These are phyloP conservation scores for Peucedramus taeniatus DNA, from an alignment of 2,113 vertebrate species.

Conservation along the genomic window DNA sequence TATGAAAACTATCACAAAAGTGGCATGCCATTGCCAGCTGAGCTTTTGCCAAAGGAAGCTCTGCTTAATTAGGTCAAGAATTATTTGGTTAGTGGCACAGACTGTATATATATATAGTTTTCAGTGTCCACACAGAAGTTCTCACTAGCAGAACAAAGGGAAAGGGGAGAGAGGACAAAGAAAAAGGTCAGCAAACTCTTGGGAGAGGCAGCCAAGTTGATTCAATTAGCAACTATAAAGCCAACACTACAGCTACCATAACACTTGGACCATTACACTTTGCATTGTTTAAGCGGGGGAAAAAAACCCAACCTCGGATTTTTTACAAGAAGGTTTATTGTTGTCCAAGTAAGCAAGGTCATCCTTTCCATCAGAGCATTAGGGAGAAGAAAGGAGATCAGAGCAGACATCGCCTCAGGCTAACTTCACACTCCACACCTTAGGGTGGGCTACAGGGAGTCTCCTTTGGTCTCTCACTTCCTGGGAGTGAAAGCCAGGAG, in stretches of 20 bases:
- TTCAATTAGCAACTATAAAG: not conserved
- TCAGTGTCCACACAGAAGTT: not conserved
- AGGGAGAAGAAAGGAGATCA: not conserved
- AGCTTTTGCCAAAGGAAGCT: slow-evolving; percentile 24
- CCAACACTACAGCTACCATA: not conserved
- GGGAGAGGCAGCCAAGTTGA: not conserved
- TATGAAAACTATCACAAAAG: slow-evolving; percentile 5
- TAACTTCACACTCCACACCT: not conserved
- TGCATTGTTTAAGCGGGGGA: not conserved
- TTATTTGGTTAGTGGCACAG: not conserved
- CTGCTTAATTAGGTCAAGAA: not conserved
- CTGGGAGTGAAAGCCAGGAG: slow-evolving; percentile 25
- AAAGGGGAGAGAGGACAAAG: not conserved
- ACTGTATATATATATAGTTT: not conserved
- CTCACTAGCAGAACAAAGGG: not conserved
- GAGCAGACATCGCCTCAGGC: not conserved
- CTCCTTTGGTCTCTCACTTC: not conserved
- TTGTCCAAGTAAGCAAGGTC: not conserved
- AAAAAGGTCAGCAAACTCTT: not conserved
- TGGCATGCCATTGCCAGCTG: not conserved
- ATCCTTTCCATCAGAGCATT: not conserved
- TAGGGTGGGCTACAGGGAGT: not conserved
- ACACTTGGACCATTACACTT: not conserved
- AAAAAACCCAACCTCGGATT: not conserved
- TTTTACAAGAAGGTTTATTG: not conserved